Conservation (phyloP, 2,888 invertebrate species). For the Ramazzottius varieornatus region DNA sequence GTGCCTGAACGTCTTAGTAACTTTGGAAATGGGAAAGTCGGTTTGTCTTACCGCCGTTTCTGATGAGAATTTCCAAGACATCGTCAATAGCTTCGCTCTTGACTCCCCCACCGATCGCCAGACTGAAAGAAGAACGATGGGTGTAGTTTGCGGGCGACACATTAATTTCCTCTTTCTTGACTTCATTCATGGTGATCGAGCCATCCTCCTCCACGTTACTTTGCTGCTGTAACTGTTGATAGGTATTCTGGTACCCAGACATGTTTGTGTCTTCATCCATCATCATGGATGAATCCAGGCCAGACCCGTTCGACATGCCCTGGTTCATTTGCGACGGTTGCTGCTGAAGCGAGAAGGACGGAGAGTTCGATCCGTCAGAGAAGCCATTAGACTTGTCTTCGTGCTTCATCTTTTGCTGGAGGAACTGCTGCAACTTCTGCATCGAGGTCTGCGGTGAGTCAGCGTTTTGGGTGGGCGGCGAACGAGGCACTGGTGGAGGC, state of each 20-base stretch:
- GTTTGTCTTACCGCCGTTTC: constrained; percentile 38
- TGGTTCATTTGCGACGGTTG: not conserved
- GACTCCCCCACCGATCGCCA: constrained; percentile 15
- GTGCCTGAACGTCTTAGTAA: no score
- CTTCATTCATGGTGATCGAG: constrained; percentile 10
- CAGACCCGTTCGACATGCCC: not conserved
- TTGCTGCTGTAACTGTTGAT: no score
- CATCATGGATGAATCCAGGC: not conserved
- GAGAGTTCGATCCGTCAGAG: not conserved
- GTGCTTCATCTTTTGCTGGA: constrained; percentile 29
- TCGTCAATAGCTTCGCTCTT: constrained; percentile 65
- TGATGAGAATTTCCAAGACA: constrained; percentile 69
- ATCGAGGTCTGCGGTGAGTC: not conserved
- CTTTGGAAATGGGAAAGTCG: no score
- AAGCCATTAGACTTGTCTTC: constrained; percentile 60
- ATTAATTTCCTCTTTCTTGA: no score
- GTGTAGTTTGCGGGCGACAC: constrained; percentile 10
- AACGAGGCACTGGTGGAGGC: constrained; percentile 13
- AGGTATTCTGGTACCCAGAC: no score
- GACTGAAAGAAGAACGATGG: not conserved
- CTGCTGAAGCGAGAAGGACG: no score
- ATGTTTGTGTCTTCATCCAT: not conserved
- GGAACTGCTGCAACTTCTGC: not conserved
- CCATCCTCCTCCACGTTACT: not conserved
- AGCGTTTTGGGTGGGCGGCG: not conserved